phyloP scores from a whole-genome alignment of 2,797 vertebrate species.

The Tangara arthus region DNA sequence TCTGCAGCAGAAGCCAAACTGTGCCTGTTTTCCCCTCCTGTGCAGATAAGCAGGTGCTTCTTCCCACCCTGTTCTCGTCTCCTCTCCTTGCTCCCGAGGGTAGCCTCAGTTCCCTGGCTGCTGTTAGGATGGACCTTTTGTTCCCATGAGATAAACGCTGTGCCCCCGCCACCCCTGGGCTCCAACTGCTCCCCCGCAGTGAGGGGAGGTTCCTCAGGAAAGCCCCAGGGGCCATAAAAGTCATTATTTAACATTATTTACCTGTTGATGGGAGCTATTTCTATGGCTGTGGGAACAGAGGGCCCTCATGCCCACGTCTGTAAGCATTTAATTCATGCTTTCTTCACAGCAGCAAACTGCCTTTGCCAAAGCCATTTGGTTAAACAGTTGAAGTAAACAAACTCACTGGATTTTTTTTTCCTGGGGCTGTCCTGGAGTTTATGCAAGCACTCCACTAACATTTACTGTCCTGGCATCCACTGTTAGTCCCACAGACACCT shows the following conservation, averaged over 20 bases:
- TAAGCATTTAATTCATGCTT: neutral
- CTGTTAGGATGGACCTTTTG: neutral
- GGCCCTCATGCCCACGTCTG: accelerated
- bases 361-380: neutral
- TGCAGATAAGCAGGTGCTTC: neutral
- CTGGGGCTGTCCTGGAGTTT: neutral
- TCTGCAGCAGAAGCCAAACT: neutral
- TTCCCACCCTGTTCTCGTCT: neutral
- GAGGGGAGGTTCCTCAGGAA: neutral
- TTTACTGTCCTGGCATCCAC: neutral
- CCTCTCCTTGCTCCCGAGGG: neutral
- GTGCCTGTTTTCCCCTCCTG: neutral
- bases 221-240: neutral
- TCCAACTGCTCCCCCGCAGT: accelerated
- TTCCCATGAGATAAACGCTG: neutral
- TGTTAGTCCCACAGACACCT: neutral
- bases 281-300: neutral
- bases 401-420: neutral
- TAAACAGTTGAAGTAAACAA: neutral
- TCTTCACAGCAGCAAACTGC: neutral
- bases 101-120: neutral
- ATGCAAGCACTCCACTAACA: neutral
- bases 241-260: neutral
- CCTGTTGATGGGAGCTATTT: neutral
- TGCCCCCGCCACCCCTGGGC: accelerated